A percentile compares a stretch with the other conserved stretches of the same genome.
Evolutionary conservation across 2,113 vertebrate genomes (phyloP).

Genomic region (Rhea pennata): DNA sequence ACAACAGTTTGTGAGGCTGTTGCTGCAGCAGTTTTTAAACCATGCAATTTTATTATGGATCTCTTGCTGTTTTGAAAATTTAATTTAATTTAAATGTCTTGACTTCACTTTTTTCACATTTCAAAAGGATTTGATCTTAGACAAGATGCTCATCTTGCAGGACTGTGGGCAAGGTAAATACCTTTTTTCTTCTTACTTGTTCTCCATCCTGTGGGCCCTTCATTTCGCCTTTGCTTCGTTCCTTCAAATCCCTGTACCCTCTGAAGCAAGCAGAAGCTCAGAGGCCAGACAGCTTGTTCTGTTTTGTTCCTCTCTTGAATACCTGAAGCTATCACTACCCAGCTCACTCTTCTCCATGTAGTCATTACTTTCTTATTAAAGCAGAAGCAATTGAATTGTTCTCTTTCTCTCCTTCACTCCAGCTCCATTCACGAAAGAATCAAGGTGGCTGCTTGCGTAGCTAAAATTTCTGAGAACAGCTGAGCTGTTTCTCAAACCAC

Average conservation of each 20-base stretch:
- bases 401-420: not conserved
- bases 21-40: not conserved
- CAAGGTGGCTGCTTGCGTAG: not conserved
- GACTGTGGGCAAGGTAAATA: not conserved
- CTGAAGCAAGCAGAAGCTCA: not conserved
- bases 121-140: not conserved
- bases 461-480: not conserved
- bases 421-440: not conserved
- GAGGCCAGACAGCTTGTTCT: not conserved
- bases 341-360: not conserved
- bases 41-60: not conserved
- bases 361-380: not conserved
- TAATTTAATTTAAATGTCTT: not conserved
- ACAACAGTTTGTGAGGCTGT: not conserved
- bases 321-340: accelerated
- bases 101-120: not conserved
- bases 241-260: not conserved
- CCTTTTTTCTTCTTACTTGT: not conserved
- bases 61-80: not conserved
- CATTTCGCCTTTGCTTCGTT: not conserved
- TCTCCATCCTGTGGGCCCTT: not conserved
- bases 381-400: not conserved
- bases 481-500: not conserved
- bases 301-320: not conserved
- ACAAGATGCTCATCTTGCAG: not conserved